Conservation (phyloP, 2,113 vertebrate species). For the Zootoca vivipara region DNA sequence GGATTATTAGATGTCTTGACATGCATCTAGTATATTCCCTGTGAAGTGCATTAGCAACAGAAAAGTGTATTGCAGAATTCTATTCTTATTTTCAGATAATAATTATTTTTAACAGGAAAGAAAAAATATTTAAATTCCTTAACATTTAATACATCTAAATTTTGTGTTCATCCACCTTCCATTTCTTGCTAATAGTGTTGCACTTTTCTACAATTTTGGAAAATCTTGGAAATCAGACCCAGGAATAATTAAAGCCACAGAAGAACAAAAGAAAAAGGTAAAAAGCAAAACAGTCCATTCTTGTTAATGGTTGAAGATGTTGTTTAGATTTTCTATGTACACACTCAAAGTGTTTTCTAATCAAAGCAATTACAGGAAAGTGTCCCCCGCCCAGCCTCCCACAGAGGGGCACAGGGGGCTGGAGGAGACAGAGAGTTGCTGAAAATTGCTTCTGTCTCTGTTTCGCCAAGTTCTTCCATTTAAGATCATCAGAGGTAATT, state of each 20-base stretch:
- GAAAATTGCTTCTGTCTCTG: too few relatives aligned
- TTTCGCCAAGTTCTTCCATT: too few relatives aligned
- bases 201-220: conserved; percentile 98
- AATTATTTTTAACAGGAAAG: background rate
- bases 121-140: conserved; percentile 78
- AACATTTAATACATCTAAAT: conserved; percentile 90
- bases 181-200: conserved; percentile 93
- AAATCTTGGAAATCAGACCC: conserved; percentile 99
- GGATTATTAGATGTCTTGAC: background rate
- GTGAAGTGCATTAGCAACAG: background rate
- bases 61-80: background rate
- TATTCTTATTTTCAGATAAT: conserved; percentile 5
- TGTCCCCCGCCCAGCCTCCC: too few relatives aligned
- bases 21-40: background rate
- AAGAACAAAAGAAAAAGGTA: conserved; percentile 99
- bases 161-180: conserved; percentile 94
- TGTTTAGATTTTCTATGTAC: background rate
- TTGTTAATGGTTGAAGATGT: background rate
- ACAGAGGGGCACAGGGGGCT: too few relatives aligned
- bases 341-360: background rate
- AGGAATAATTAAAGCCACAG: conserved; percentile 97
- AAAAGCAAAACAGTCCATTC: background rate
- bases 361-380: background rate
- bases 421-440: too few relatives aligned
- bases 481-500: too few relatives aligned